Evolutionary conservation across 2,797 vertebrate species (phyloP), one percentile per base, ranked within the genome.

Genomic region (Epinephelus malabaricus): DNA sequence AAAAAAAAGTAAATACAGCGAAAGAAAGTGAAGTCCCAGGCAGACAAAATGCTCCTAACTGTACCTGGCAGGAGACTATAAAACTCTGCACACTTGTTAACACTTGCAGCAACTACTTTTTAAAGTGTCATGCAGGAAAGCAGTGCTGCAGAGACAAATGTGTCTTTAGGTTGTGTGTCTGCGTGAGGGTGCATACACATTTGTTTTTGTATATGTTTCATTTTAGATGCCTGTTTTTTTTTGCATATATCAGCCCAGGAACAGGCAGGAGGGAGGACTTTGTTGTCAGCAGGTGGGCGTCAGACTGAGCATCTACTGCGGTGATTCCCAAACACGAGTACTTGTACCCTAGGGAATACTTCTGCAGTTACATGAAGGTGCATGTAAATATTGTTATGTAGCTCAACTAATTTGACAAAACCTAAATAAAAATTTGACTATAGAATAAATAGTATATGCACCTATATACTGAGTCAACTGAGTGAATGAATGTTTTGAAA

Each of bases 201-300:
- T 69, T 81, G 43, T 40, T 51, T 82, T 66, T 64, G 13, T 73
- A 14, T 69, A 49, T 30, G 56, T 75, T 76, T 76, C 18, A 45
- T 58, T 66, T 84, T 59, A 63, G 78, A 73, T 89, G 76, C 77
- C 14, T 78, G 23, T 60, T 66, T 70, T 65, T 65, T 4, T 65
- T 2, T 51, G 34, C 6, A 23, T 65, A n/a, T 63, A 46, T 56
- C 62, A 88, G 77, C 68, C 45, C 80, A 84, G 88, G 86, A 90
- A 50, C 77, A 86, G 49, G 79, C 74, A 56, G 66, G 19, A 76
- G 66, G 55, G 65, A 76, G 40, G 65, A 34, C 71, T 78, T 72
- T 78, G 49, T 73, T 82, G 49, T 81, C 66, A 66, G 75, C 60
- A 62, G 64, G 51, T 63, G 73, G 50, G 19, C 74, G 45, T 53